A percentile compares a stretch with the other conserved stretches of the same genome.
Evolutionary conservation across 2,113 vertebrate species (phyloP).

Genomic region (Mohoua ochrocephala): DNA sequence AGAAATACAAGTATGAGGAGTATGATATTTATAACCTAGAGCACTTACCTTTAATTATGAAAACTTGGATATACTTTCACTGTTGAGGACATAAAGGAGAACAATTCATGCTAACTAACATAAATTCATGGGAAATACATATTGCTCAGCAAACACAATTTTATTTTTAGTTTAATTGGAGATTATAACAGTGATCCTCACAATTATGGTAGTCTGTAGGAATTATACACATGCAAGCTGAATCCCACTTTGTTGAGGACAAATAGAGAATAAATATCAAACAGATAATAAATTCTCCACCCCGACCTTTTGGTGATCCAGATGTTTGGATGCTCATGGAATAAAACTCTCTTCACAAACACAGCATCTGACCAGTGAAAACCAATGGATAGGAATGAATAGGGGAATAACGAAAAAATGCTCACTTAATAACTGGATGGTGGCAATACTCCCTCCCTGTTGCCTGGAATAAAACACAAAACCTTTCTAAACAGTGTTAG

Average conservation of each 20-base stretch:
- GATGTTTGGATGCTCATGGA: background rate
- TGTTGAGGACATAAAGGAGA: background rate
- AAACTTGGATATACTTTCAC: background rate
- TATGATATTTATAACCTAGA: background rate
- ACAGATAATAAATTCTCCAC: background rate
- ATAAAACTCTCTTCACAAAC: background rate
- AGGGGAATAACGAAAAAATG: background rate
- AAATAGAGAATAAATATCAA: background rate
- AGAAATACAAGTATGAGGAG: background rate
- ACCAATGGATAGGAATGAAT: background rate
- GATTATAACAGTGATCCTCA: background rate
- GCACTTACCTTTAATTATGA: background rate
- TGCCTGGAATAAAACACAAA: background rate
- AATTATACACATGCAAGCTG: background rate
- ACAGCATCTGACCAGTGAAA: background rate
- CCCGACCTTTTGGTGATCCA: background rate
- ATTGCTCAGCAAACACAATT: background rate
- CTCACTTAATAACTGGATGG: accelerated
- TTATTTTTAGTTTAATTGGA: background rate
- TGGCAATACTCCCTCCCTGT: background rate
- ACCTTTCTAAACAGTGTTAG: background rate
- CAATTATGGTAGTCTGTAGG: background rate
- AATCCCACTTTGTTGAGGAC: background rate
- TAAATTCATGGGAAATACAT: background rate
- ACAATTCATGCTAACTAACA: background rate